Evolutionary conservation across 2,797 vertebrate genomes (phyloP).

Genomic region (Allobates femoralis): DNA sequence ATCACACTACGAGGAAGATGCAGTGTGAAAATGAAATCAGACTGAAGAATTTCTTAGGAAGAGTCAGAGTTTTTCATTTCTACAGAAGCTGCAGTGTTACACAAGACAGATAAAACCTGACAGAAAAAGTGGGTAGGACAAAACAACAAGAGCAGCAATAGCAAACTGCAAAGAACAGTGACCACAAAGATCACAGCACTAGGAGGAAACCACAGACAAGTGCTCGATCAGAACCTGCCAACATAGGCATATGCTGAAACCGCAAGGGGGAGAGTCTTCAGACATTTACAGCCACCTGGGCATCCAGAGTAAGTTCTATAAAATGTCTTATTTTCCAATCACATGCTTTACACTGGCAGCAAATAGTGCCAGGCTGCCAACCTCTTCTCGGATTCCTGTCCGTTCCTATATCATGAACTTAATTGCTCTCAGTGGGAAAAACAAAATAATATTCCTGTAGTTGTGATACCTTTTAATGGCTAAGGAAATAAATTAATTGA

Average conservation of each 20-base stretch:
- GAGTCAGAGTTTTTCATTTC: not conserved
- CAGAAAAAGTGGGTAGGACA: constrained; percentile 7
- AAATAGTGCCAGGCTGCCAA: not conserved
- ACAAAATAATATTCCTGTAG: too few relatives aligned
- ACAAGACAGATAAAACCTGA: not conserved
- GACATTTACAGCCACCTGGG: not conserved
- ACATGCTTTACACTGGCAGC: not conserved
- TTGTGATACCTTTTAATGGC: too few relatives aligned
- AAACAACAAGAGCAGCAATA: not conserved
- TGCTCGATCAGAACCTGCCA: not conserved
- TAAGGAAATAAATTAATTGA: too few relatives aligned
- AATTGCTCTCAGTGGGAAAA: too few relatives aligned
- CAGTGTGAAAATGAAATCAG: not conserved
- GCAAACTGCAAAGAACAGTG: not conserved
- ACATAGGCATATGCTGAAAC: not conserved
- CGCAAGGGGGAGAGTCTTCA: not conserved
- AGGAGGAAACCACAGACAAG: not conserved
- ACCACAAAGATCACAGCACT: not conserved
- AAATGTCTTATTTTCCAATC: not conserved
- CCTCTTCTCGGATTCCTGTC: not conserved
- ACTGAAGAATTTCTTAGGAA: not conserved
- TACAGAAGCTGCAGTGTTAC: not conserved
- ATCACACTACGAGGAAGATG: too few relatives aligned
- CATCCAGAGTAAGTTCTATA: not conserved
- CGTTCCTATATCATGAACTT: not conserved